Evolutionary conservation across 2,113 vertebrate species (phyloP).

Genomic region (Peromyscus leucopus): DNA sequence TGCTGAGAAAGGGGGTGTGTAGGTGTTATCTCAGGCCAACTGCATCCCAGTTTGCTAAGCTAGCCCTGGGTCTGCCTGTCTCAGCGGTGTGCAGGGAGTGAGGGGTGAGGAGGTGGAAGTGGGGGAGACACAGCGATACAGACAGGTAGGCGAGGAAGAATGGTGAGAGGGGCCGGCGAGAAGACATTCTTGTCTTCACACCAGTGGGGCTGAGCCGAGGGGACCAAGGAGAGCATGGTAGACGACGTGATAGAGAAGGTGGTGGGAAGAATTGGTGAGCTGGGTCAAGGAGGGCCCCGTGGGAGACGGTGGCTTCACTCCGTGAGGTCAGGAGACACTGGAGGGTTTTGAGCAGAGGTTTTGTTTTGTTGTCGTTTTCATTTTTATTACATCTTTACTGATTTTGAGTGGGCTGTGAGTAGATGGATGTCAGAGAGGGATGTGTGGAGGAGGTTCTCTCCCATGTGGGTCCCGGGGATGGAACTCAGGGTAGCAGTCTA

Average conservation of each 20-base stretch:
- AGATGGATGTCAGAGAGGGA: neutral
- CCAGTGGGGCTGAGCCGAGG: neutral
- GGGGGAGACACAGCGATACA: neutral
- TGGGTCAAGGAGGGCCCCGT: neutral
- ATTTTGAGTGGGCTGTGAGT: neutral
- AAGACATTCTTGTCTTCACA: neutral
- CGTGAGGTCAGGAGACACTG: neutral
- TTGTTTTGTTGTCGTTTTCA: neutral
- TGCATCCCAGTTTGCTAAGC: neutral
- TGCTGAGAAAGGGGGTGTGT: neutral
- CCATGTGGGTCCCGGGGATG: neutral
- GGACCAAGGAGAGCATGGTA: neutral
- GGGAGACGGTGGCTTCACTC: neutral
- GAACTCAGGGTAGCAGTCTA: neutral
- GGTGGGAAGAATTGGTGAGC: neutral
- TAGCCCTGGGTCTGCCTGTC: neutral
- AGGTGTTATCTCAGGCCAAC: neutral
- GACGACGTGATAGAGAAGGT: neutral
- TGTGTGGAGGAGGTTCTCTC: neutral
- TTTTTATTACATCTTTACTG: neutral
- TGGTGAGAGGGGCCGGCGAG: fast-evolving
- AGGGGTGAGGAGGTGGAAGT: neutral
- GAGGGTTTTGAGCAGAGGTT: neutral
- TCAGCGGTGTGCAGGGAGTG: neutral
- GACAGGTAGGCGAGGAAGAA: neutral